Percentiles rank a stretch among this genome's conserved stretches.
phyloP scores from a whole-genome alignment of 1,140 invertebrate species.

The Camponotus floridanus region DNA sequence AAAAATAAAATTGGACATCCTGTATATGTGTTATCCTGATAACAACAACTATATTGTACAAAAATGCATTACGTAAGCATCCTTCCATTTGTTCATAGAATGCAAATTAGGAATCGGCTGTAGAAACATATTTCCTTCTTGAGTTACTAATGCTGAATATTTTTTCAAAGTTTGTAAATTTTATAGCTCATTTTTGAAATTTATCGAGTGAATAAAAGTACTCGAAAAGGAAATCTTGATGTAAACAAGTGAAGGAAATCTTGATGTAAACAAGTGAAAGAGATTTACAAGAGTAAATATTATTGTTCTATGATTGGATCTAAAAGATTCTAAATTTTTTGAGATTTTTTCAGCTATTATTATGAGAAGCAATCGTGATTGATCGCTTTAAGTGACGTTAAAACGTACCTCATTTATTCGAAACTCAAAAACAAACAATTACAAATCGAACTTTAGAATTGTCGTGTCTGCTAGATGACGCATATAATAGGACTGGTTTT shows the following conservation, averaged over 20 bases:
- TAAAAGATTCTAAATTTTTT: neutral
- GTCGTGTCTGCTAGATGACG: neutral
- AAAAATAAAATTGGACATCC: no score
- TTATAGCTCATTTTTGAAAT: neutral
- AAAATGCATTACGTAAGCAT: neutral
- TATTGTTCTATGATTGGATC: neutral
- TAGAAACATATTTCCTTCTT: neutral
- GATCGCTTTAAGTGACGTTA: neutral
- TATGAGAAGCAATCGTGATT: neutral
- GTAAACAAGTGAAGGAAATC: neutral
- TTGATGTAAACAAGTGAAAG: neutral
- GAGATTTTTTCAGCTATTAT: neutral
- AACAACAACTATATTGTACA: neutral
- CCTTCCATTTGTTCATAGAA: neutral
- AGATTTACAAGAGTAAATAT: slow-evolving; percentile 12
- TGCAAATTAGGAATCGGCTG: neutral
- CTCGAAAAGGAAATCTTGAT: neutral
- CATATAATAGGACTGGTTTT: slow-evolving; percentile 52
- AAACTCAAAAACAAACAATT: slow-evolving; percentile 32
- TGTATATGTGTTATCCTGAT: slow-evolving; percentile 7
- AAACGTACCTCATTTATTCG: neutral
- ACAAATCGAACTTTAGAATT: slow-evolving; percentile 40
- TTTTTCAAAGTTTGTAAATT: slow-evolving; percentile 4
- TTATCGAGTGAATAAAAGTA: neutral
- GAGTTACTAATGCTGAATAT: neutral